Evolutionary conservation across 2,113 vertebrate species (phyloP).

Genomic region (Melanocharis versteri): DNA sequence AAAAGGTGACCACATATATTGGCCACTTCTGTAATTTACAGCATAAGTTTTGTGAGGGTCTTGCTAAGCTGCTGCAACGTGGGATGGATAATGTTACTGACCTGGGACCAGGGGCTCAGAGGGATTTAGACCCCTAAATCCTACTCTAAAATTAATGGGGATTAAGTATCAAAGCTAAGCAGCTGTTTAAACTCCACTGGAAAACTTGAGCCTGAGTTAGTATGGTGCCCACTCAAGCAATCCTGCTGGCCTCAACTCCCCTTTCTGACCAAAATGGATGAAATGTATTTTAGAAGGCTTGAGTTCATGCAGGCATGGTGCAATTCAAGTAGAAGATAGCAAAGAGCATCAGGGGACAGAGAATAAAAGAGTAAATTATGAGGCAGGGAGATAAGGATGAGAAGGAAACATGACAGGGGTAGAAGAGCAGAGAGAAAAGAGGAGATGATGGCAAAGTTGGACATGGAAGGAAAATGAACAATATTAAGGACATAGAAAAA

Average conservation of each 20-base stretch:
- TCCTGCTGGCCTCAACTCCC: not conserved
- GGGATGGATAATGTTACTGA: not conserved
- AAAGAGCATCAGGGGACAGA: not conserved
- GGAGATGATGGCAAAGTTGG: not conserved
- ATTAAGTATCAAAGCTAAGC: conserved; percentile 4
- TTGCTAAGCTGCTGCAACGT: not conserved
- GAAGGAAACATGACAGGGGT: not conserved
- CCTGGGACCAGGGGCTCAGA: not conserved
- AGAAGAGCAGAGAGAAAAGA: not conserved
- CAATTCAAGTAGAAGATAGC: not conserved
- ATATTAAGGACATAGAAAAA: not conserved
- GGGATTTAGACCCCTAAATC: conserved; percentile 13
- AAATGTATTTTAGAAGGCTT: not conserved
- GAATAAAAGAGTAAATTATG: not conserved
- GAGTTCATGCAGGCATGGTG: not conserved
- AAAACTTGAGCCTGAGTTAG: not conserved
- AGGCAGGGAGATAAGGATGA: not conserved
- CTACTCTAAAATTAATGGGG: not conserved
- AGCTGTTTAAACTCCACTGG: conserved; percentile 29
- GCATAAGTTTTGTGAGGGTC: not conserved
- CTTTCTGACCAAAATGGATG: not conserved
- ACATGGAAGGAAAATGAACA: not conserved
- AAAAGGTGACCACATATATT: not conserved
- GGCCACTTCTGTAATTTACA: not conserved
- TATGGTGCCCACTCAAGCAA: not conserved